phyloP scores from a whole-genome alignment of 2,888 invertebrate species.

The Drosophila recens region DNA sequence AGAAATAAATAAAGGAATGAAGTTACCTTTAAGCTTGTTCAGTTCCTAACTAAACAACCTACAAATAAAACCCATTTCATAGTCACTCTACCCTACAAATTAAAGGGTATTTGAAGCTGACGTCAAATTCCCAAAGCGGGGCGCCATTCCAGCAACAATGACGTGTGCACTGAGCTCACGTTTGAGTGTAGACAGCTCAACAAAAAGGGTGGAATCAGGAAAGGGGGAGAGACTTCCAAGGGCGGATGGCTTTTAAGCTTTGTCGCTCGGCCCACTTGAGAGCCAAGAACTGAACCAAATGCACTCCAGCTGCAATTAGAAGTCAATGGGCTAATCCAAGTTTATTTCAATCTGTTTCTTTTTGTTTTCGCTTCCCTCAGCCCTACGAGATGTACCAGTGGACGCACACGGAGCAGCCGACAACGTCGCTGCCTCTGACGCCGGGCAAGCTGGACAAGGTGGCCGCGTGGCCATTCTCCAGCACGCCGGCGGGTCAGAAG shows the following conservation, averaged over 20 bases:
- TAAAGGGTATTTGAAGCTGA: conserved; percentile 30
- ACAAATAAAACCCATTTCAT: not conserved
- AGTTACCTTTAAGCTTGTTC: not conserved
- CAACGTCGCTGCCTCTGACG: conserved; percentile 89
- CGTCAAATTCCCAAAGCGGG: conserved; percentile 16
- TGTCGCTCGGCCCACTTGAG: conserved; percentile 48
- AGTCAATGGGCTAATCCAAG: conserved; percentile 65
- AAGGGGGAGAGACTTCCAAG: not conserved
- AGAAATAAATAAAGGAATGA: not conserved
- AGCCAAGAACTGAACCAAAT: conserved; percentile 30
- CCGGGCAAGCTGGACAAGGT: conserved; percentile 90
- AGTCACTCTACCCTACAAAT: not conserved
- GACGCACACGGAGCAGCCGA: conserved; percentile 92
- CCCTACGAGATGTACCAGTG: conserved; percentile 96
- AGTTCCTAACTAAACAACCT: not conserved
- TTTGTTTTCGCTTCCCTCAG: conserved; percentile 85
- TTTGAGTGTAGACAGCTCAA: conserved; percentile 1
- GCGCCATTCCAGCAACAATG: conserved; percentile 35
- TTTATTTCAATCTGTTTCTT: conserved; percentile 69
- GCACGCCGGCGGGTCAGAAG: conserved; percentile 59
- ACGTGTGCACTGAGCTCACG: conserved; percentile 42
- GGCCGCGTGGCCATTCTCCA: conserved; percentile 90
- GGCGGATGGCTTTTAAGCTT: conserved; percentile 57
- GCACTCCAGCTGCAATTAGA: conserved; percentile 70
- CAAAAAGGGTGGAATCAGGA: not conserved